Evolutionary conservation across 1,140 invertebrate genomes (phyloP), one percentile per base, ranked within the genome.

Genomic region (Dinoponera quadriceps): DNA sequence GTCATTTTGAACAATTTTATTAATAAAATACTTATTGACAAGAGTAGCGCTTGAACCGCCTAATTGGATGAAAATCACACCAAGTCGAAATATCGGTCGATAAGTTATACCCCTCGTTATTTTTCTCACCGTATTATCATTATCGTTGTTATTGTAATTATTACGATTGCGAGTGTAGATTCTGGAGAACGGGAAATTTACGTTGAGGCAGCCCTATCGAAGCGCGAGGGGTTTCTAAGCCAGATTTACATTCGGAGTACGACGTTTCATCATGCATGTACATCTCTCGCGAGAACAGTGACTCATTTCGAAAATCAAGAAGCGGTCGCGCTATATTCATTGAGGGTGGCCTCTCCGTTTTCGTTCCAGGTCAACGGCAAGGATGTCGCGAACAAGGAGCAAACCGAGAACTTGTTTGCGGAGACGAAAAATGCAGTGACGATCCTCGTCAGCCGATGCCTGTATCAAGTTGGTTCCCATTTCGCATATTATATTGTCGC

Each of bases 341-440:
- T 69, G 66, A 87, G 62, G 54, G 29, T 5, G 11, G 55, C n/a
- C 18, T 69, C 33, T 62, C 44, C 25, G 38, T 25, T 78, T 33
- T 80, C 77, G 18, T 89, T 92, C 22, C 81, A 94, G 90, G 94
- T 95, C 48, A 96, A 96, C 80, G 95, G 95, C 16, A 94, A 94
- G 81, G 95, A 95, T 85, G 94, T 95, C 4, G 95, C 95, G 69
- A 95, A 94, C 84, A 94, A 95, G 85, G 94, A 95, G 81, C 95
- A 96, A 74, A 95, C 95, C 0, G 95, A 95, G 92, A 92, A 93
- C 7, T 90, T 95, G 16, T 95, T 95, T 82, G 94, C 94, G 4
- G 94, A 95, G 83, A 95, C 94, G 81, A 94, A 92, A 78, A 95
- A 92, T 83, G 93, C 94, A 14, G 94, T 96, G 20, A 95, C 95